phyloP scores from a whole-genome alignment of 2,888 invertebrate genomes.

The Halocaridina rubra region DNA sequence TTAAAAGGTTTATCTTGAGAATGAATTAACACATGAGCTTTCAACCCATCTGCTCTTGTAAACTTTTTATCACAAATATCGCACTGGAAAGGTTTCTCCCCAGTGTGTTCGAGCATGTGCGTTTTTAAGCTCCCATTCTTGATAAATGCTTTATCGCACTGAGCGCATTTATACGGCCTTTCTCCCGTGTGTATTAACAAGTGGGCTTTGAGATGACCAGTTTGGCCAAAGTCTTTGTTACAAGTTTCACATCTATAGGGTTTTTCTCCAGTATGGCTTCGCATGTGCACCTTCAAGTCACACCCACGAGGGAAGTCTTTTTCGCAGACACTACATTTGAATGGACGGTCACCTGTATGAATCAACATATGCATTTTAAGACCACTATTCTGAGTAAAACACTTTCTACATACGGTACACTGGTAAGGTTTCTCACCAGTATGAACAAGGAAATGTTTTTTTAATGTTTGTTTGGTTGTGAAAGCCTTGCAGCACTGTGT shows the following conservation, averaged over 20 bases:
- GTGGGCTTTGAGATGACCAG: conserved; percentile 10
- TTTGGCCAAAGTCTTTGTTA: conserved; percentile 11
- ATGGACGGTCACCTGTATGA: conserved; percentile 16
- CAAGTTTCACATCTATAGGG: conserved; percentile 13
- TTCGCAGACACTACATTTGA: conserved; percentile 12
- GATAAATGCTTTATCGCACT: not conserved
- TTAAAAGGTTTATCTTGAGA: not conserved
- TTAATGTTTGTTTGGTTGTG: not conserved
- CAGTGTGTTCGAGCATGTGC: not conserved
- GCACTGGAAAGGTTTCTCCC: not conserved
- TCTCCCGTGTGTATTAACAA: conserved; percentile 6
- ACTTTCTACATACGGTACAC: not conserved
- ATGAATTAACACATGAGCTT: not conserved
- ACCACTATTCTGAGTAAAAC: not conserved
- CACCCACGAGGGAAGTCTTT: conserved; percentile 17
- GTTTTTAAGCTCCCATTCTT: not conserved
- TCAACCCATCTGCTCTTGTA: not conserved
- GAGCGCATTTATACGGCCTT: not conserved
- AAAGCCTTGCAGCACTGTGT: not conserved
- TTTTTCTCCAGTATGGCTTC: conserved; percentile 11
- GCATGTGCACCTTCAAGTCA: conserved; percentile 13
- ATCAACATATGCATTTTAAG: conserved; percentile 12
- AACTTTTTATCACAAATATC: not conserved
- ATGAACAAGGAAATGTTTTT: not conserved
- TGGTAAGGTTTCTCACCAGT: not conserved